phyloP scores from a whole-genome alignment of 2,888 invertebrate species.

The Drosophila lacicola region DNA sequence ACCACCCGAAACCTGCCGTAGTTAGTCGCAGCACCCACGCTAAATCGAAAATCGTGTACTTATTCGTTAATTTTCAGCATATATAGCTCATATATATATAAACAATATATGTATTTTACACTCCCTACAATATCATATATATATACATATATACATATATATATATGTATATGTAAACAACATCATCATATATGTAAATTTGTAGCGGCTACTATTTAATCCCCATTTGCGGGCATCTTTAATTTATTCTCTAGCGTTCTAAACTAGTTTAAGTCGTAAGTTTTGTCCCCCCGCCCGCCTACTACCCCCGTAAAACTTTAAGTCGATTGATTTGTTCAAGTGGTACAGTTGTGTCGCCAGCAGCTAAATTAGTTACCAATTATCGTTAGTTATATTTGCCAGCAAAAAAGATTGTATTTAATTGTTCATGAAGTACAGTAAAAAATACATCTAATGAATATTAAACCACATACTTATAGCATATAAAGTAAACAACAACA shows the following conservation, averaged over 20 bases:
- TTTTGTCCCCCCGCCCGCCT: conserved; percentile 29
- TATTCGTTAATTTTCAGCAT: conserved; percentile 66
- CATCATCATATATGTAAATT: conserved; percentile 14
- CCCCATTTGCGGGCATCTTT: conserved; percentile 30
- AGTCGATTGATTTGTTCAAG: conserved; percentile 29
- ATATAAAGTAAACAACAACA: conserved; percentile 31
- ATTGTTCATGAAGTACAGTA: conserved; percentile 57
- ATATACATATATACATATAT: conserved; percentile 10
- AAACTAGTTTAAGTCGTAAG: conserved; percentile 50
- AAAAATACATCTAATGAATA: conserved; percentile 40
- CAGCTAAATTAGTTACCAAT: conserved; percentile 37
- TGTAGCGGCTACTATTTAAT: conserved; percentile 17
- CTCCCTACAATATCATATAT: conserved; percentile 21
- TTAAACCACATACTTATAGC: conserved; percentile 55
- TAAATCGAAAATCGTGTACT: conserved; percentile 70
- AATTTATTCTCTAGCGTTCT: conserved; percentile 71
- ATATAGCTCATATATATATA: conserved; percentile 23
- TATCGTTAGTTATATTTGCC: conserved; percentile 37
- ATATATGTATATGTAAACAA: background rate
- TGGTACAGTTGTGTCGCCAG: conserved; percentile 35
- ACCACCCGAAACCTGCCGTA: conserved; percentile 28
- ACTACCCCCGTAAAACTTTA: conserved; percentile 13
- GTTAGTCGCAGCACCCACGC: conserved; percentile 31
- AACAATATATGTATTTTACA: conserved; percentile 6
- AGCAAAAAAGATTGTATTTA: conserved; percentile 44